Base-by-base conservation (phyloP, 2,888 invertebrate genomes). In the Polyommatus iphigenia region DNA sequence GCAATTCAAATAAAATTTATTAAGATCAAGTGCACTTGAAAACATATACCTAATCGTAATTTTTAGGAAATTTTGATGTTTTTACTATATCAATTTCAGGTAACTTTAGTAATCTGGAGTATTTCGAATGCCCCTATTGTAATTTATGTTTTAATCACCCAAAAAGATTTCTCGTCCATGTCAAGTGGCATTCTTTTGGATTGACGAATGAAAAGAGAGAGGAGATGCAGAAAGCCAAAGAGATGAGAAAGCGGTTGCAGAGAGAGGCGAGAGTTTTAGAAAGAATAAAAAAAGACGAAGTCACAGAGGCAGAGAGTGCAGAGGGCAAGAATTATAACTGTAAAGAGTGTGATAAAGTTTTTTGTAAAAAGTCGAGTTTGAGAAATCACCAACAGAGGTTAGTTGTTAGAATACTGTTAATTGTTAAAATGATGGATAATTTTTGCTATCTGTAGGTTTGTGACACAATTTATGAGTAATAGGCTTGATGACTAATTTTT, bases 171-270 rank as follows among this genome's bases (percentile, higher is more conserved):
- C 84, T 94, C 0, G 87, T 94, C 0, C 94, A 94, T 78, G 83
- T 84, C 3, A 94, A 94, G 76, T 94, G 94, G 94, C 94, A 94
- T 79, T 84, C 87, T 0, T 91, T 93, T 24, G 93, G 93, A 0
- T 82, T 89, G 0, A 88, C 88, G 0, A 87, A 88, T 8, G 87
- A 89, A 41, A 88, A 87, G 78, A 83, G 88, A 15, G 78, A 84
- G 41, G 88, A 90, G 24, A 71, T 87, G 10, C 84, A 85, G 1
- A 86, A 83, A 79, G 87, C 87, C 50, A 87, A 85, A 46, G 86
- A 88, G 76, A 82, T 83, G 82, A 83, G 83, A 76, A 83, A 83
- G 20, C 82, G 85, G 78, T 81, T 84, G 78, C 85, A 81, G 78
- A 85, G 85, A 78, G 85, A 89, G 77, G 89, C 87, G 0, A 84